phyloP scores from a whole-genome alignment of 2,113 vertebrate genomes.

The Epinephelus moara region DNA sequence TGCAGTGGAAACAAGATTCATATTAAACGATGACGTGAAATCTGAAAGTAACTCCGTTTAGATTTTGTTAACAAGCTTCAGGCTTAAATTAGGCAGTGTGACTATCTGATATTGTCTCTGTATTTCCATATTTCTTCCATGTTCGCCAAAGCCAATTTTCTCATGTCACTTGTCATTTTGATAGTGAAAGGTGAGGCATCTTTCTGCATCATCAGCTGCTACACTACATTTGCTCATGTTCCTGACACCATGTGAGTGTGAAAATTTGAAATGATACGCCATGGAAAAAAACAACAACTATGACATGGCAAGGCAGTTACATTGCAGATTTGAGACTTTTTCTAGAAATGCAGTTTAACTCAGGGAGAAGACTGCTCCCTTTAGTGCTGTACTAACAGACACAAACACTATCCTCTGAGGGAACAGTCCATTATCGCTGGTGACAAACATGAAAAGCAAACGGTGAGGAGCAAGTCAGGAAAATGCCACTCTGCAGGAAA shows the following conservation, averaged over 20 bases:
- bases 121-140: not conserved
- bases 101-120: not conserved
- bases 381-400: slow-evolving; percentile 50
- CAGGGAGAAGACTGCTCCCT: slow-evolving; percentile 42
- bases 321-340: slow-evolving; percentile 33
- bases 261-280: slow-evolving; percentile 45
- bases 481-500: slow-evolving; percentile 75
- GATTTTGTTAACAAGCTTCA: slow-evolving; percentile 25
- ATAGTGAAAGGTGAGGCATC: slow-evolving; percentile 15
- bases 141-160: slow-evolving; percentile 23
- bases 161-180: slow-evolving; percentile 32
- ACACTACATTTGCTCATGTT: slow-evolving; percentile 36
- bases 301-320: slow-evolving; percentile 20
- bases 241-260: slow-evolving; percentile 43
- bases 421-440: slow-evolving; percentile 66
- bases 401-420: slow-evolving; percentile 59
- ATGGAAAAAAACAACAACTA: slow-evolving; percentile 18
- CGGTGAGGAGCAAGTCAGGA: slow-evolving; percentile 43
- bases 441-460: slow-evolving; percentile 72
- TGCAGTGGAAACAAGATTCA: not conserved
- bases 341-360: slow-evolving; percentile 32
- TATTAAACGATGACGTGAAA: not conserved
- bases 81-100: not conserved
- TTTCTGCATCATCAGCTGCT: slow-evolving; percentile 39
- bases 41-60: not conserved